phyloP scores from a whole-genome alignment of 2,113 vertebrate species.

The Murina feae region DNA sequence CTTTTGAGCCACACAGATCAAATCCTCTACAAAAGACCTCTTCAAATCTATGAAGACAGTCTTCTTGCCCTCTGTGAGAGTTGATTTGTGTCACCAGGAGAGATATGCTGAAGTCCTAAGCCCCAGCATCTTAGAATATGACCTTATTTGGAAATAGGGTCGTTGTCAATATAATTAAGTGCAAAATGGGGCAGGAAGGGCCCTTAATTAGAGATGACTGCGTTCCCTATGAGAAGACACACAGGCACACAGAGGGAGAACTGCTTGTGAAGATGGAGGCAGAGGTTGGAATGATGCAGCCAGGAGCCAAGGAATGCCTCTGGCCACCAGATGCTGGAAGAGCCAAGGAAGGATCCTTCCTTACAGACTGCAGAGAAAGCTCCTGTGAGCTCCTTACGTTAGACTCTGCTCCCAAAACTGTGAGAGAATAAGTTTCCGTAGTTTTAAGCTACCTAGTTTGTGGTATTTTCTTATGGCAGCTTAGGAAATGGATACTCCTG shows the following conservation, averaged over 20 bases:
- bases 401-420: neutral
- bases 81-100: neutral
- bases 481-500: neutral
- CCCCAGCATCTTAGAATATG: neutral
- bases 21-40: neutral
- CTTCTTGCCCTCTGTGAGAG: neutral
- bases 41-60: neutral
- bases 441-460: neutral
- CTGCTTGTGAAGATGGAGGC: neutral
- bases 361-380: neutral
- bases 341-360: neutral
- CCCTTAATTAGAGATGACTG: neutral
- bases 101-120: neutral
- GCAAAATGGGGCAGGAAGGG: neutral
- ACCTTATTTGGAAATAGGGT: neutral
- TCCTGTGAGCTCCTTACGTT: neutral
- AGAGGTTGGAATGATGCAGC: neutral
- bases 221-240: neutral
- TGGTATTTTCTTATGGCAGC: neutral
- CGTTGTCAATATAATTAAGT: neutral
- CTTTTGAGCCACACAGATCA: neutral
- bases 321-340: neutral
- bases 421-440: neutral
- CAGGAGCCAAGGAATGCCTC: neutral
- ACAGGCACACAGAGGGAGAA: neutral